phyloP scores from a whole-genome alignment of 2,797 vertebrate species.

The Lepilemur ruficaudatus region DNA sequence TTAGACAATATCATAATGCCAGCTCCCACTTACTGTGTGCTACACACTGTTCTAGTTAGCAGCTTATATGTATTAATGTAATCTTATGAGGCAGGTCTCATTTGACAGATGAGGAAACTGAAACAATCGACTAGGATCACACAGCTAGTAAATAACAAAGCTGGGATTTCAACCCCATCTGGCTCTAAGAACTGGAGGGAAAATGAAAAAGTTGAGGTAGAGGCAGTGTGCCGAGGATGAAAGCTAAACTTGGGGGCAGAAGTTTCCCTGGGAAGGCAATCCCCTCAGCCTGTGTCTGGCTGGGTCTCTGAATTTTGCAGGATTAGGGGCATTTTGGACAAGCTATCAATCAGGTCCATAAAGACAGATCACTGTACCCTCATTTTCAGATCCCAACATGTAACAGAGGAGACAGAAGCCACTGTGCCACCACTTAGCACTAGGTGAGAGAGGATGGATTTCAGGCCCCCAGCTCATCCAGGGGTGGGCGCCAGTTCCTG shows the following conservation, averaged over 20 bases:
- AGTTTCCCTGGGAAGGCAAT: conserved; percentile 8
- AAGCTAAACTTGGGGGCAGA: background rate
- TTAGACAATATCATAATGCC: background rate
- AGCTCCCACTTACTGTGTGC: background rate
- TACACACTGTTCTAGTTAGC: background rate
- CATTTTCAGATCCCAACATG: conserved; percentile 2
- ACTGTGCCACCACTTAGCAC: background rate
- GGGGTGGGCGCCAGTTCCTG: conserved; percentile 66
- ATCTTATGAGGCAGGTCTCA: background rate
- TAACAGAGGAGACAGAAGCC: background rate
- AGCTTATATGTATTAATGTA: background rate
- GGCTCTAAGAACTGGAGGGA: background rate
- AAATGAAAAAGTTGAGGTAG: background rate
- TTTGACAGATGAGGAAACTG: conserved; percentile 40
- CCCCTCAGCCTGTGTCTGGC: background rate
- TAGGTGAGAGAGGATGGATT: background rate
- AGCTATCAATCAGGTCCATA: background rate
- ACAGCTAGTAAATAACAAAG: background rate
- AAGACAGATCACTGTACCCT: conserved; percentile 9
- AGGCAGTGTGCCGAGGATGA: background rate
- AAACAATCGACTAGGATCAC: background rate
- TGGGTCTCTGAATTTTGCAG: conserved; percentile 18
- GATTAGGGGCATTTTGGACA: background rate
- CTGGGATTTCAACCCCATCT: background rate
- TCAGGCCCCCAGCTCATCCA: conserved; percentile 32